These are phyloP conservation scores for Atta cephalotes DNA, from an alignment of 1,140 invertebrate genomes.

Conservation along the genomic window DNA sequence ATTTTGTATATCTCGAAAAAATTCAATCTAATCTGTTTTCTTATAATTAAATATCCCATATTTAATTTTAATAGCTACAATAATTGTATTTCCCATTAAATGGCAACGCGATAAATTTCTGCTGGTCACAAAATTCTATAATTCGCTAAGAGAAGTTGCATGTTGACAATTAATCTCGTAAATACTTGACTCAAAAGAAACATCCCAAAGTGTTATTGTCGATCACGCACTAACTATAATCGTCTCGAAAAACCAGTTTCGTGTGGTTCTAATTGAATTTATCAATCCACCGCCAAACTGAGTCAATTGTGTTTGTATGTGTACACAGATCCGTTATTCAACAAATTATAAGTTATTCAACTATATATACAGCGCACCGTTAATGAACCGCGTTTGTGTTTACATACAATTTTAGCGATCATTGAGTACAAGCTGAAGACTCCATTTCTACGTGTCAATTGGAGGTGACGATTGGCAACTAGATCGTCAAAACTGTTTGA, in stretches of 20 bases:
- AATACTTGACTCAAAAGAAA: background rate
- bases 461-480: background rate
- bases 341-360: conserved; percentile 55
- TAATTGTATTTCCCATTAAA: background rate
- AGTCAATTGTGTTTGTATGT: conserved; percentile 54
- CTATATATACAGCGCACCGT: conserved; percentile 53
- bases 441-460: conserved; percentile 20
- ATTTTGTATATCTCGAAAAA: background rate
- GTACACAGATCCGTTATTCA: background rate
- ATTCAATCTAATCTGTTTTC: background rate
- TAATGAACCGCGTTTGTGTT: conserved; percentile 64
- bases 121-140: background rate
- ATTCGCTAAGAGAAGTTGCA: background rate
- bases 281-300: conserved; percentile 64
- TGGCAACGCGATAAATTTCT: background rate
- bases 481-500: background rate
- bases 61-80: too few species aligned
- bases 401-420: conserved; percentile 48
- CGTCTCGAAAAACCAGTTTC: conserved; percentile 47
- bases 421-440: conserved; percentile 23
- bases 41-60: background rate
- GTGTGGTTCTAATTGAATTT: conserved; percentile 66
- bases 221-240: background rate
- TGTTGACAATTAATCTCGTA: conserved; percentile 18
- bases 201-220: background rate